These are phyloP conservation scores for Triplophysa dalaica DNA, from an alignment of 2,113 vertebrate species.

Conservation along the genomic window DNA sequence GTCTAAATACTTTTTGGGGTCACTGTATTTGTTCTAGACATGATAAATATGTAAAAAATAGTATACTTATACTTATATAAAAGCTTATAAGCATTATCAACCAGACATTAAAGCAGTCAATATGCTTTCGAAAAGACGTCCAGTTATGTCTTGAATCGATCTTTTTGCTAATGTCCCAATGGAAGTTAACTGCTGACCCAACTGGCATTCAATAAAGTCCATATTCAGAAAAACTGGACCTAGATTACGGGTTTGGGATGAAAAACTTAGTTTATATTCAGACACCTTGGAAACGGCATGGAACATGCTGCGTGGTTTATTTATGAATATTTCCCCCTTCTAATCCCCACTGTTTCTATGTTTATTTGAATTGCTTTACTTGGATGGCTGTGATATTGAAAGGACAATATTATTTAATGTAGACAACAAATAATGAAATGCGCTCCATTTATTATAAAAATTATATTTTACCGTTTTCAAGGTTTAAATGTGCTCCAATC, in stretches of 20 bases:
- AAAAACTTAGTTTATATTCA: not conserved
- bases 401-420: not conserved
- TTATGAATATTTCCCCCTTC: not conserved
- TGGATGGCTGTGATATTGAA: not conserved
- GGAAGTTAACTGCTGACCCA: not conserved
- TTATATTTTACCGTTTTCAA: too few relatives aligned
- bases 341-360: constrained; percentile 13
- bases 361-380: constrained; percentile 16
- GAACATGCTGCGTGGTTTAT: constrained; percentile 16
- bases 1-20: too few relatives aligned
- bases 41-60: too few relatives aligned
- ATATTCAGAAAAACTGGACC: not conserved
- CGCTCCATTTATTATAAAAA: not conserved
- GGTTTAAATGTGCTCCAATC: not conserved
- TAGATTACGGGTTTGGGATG: not conserved
- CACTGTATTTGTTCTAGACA: too few relatives aligned
- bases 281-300: not conserved
- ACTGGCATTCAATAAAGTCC: not conserved
- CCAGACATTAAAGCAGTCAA: not conserved
- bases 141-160: too few relatives aligned
- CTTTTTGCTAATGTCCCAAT: not conserved
- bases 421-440: not conserved
- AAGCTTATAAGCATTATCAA: not conserved
- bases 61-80: not conserved
- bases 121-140: not conserved